Evolutionary conservation across 1,140 invertebrate genomes (phyloP), one percentile per base, ranked within the genome.

Genomic region (Pseudomyrmex pallidus): DNA sequence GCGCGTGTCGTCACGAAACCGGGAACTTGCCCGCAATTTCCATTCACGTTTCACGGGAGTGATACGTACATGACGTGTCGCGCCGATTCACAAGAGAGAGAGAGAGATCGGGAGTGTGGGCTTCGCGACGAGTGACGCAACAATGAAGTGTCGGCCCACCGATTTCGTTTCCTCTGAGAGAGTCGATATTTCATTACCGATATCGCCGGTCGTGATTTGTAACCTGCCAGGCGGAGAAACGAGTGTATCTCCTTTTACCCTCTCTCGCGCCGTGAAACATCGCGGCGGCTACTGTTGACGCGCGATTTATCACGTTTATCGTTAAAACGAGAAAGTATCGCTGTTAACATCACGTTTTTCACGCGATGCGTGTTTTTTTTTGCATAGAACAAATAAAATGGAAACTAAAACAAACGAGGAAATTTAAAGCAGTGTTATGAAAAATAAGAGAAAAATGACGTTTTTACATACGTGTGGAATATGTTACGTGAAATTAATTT

Each of bases 21-120:
- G 57, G 73, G 63, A 70, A 74, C 82, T 83, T 87, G 35, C 5
- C 85, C 85, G 83, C 83, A 86, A 90, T 82, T 90, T 90, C 86
- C 89, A 91, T 90, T 91, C 87, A 87, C 56, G 61, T 77, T 68
- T 78, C 44, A n/a, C 20, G 73, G 35, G 35, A 35, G 35, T 7
- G 61, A 78, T 72, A 74, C 67, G 74, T 70, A 56, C 74, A 85
- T 83, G 86, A 50, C 76, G 20, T 25, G 83, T 82, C 74, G 73
- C 80, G 84, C 80, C 78, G 78, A 83, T 85, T 68, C 73, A 85
- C 68, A 82, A 89, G 89, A 83, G 74, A 82, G 87, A 87, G 77
- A 89, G 89, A 83, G 74, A 82, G 87, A 87, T 35, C 35, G 35
- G n/a, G n/a, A 7, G 5, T 35, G 85, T 90, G 84, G 87, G 83